Conservation (phyloP, 1,140 invertebrate species). For the Aphelinus atriplicis region DNA sequence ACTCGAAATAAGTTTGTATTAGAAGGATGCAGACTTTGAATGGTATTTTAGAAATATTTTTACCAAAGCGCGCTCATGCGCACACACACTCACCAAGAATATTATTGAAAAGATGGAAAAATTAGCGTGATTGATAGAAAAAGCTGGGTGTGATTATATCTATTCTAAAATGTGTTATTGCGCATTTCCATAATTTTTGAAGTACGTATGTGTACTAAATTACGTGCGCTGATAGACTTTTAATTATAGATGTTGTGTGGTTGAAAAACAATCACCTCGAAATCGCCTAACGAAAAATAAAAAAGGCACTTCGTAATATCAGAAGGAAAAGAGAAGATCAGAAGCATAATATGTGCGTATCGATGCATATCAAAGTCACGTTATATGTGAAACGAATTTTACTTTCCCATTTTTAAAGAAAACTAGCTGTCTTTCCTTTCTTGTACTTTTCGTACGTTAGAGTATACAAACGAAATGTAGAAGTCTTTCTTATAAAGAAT, state of each 20-base stretch:
- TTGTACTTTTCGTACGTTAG: conserved; percentile 1
- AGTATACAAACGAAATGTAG: background rate
- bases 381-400: conserved; percentile 29
- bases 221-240: conserved; percentile 39
- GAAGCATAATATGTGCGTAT: conserved; percentile 34
- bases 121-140: conserved; percentile 30
- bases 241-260: conserved; percentile 34
- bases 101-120: conserved; percentile 19
- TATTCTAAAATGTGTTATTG: background rate
- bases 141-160: conserved; percentile 40
- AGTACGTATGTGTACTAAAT: too few species aligned
- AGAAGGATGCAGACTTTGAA: conserved; percentile 19
- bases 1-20: conserved; percentile 10
- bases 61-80: conserved; percentile 30
- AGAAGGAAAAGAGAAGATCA: background rate
- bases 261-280: conserved; percentile 43
- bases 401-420: conserved; percentile 3
- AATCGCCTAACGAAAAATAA: conserved; percentile 11
- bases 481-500: background rate
- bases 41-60: conserved; percentile 38
- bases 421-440: conserved; percentile 14
- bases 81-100: conserved; percentile 30
- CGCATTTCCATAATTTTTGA: too few species aligned
- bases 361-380: conserved; percentile 38
- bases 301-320: conserved; percentile 14